Conservation (phyloP, 2,797 vertebrate genomes). For the Onychomys arenicola region DNA sequence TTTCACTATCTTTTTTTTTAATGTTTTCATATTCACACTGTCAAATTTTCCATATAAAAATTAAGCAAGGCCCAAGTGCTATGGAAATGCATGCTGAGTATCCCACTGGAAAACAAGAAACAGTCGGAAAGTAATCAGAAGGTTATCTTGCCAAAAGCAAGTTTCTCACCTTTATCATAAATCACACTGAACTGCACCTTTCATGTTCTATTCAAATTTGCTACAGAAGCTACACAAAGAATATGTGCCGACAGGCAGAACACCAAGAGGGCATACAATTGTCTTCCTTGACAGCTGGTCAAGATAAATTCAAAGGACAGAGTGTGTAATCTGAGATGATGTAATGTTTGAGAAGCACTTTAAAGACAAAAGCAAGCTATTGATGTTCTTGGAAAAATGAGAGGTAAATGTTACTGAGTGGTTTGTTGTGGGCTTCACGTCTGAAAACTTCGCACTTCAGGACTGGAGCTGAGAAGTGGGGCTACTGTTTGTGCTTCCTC, state of each 20-base stretch:
- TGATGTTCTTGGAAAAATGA: slow-evolving; percentile 37
- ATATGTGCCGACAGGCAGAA: slow-evolving; percentile 65
- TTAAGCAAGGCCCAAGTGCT: slow-evolving; percentile 16
- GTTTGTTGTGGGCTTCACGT: neutral
- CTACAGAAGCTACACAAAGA: neutral
- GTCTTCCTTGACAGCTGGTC: slow-evolving; percentile 68
- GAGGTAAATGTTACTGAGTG: slow-evolving; percentile 44
- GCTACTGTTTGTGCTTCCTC: neutral
- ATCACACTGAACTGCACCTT: slow-evolving; percentile 16
- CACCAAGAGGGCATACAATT: slow-evolving; percentile 59
- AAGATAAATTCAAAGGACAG: slow-evolving; percentile 72
- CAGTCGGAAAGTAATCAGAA: slow-evolving; percentile 24
- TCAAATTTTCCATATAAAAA: slow-evolving; percentile 46
- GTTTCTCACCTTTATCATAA: slow-evolving; percentile 43
- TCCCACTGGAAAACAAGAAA: slow-evolving; percentile 10
- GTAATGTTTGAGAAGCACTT: slow-evolving; percentile 71
- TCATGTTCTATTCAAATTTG: slow-evolving; percentile 61
- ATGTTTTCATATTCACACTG: neutral
- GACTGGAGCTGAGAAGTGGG: neutral
- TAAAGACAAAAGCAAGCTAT: slow-evolving; percentile 65
- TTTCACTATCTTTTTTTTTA: neutral
- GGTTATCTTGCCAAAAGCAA: neutral
- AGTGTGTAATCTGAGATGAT: slow-evolving; percentile 66
- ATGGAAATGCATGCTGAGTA: neutral
- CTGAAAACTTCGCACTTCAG: neutral